Percentiles rank a stretch among this genome's conserved stretches.
Evolutionary conservation across 2,113 vertebrate genomes (phyloP).

Genomic region (Seriola aureovittata): DNA sequence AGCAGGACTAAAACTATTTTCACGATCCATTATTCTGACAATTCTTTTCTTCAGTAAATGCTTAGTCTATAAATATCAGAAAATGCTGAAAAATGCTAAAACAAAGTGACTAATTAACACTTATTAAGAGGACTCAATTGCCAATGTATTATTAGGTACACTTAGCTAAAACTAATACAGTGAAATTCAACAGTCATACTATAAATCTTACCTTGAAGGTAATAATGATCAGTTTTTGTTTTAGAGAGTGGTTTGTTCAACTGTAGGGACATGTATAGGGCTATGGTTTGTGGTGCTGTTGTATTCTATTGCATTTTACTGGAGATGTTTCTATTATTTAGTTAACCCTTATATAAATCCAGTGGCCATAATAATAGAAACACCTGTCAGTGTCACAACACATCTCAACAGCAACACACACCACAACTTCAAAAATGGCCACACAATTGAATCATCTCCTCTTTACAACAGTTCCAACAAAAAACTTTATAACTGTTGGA

Average conservation of each 20-base stretch:
- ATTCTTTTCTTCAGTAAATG: not conserved
- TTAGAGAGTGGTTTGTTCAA: not conserved
- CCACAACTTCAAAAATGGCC: not conserved
- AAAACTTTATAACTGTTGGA: not conserved
- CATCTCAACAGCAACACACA: not conserved
- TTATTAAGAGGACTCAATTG: not conserved
- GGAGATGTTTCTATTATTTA: conserved; percentile 5
- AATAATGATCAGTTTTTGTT: not conserved
- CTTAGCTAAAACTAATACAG: not conserved
- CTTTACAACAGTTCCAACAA: not conserved
- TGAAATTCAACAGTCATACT: no score
- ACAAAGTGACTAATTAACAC: not conserved
- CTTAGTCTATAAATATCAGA: not conserved
- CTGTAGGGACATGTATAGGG: not conserved
- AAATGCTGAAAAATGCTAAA: not conserved
- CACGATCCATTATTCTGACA: not conserved
- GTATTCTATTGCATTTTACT: not conserved
- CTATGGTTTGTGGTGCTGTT: not conserved
- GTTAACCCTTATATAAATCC: not conserved
- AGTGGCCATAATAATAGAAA: not conserved
- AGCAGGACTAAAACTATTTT: not conserved
- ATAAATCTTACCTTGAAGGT: not conserved
- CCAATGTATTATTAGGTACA: not conserved
- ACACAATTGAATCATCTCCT: not conserved
- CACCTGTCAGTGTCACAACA: not conserved